These are phyloP conservation scores for Petrocephalus sullivani DNA, from an alignment of 2,797 vertebrate genomes.

Conservation along the genomic window DNA sequence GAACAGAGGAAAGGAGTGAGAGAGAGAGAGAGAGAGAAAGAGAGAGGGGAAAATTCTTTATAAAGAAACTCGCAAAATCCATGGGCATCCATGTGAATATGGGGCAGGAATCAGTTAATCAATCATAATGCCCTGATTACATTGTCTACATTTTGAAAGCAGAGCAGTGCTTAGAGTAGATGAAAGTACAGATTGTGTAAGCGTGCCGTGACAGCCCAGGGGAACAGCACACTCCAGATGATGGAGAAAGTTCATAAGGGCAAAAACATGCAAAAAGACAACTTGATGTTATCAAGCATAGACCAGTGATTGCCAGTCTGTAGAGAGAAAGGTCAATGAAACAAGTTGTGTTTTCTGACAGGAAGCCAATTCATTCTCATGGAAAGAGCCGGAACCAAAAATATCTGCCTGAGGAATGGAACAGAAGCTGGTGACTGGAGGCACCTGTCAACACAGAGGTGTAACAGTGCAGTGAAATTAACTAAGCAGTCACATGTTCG, in stretches of 20 bases:
- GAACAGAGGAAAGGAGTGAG: neutral
- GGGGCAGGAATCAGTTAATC: slow-evolving; percentile 10
- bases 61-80: neutral
- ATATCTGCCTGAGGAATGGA: neutral
- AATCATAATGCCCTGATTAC: neutral
- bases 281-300: neutral
- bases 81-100: neutral
- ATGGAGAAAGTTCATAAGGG: neutral
- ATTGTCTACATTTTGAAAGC: neutral
- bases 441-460: neutral
- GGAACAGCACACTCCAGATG: neutral
- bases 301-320: neutral
- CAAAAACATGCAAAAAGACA: neutral
- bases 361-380: neutral
- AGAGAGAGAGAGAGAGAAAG: neutral
- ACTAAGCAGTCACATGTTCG: neutral
- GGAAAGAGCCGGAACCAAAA: neutral
- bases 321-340: neutral
- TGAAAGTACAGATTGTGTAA: neutral
- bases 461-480: neutral
- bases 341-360: neutral
- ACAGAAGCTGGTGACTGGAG: neutral
- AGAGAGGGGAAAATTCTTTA: neutral
- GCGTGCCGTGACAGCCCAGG: neutral
- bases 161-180: neutral